Evolutionary conservation across 2,888 invertebrate genomes (phyloP).

Genomic region (Amblyjoppa fuscipennis): DNA sequence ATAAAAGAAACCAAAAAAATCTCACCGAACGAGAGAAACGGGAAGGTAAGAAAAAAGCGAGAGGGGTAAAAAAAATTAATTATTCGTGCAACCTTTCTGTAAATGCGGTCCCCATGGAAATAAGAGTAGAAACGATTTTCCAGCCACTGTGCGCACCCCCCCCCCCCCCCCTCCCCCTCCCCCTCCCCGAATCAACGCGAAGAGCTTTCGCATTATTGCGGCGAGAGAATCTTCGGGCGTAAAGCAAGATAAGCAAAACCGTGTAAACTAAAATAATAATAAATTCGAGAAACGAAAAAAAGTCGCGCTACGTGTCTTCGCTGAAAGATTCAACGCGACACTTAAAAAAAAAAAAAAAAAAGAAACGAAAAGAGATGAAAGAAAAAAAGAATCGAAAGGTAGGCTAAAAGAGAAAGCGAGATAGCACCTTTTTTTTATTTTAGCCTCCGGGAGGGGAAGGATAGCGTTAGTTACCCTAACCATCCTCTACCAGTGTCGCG

Average conservation of each 20-base stretch:
- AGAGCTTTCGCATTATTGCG: too few relatives aligned
- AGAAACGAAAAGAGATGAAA: not conserved
- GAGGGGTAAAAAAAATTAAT: too few relatives aligned
- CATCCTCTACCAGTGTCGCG: conserved; percentile 41
- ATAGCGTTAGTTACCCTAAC: conserved; percentile 60
- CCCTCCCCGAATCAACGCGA: too few relatives aligned
- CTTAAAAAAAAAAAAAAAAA: conserved; percentile 4
- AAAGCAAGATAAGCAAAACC: not conserved
- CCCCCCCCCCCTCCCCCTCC: too few relatives aligned
- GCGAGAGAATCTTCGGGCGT: too few relatives aligned
- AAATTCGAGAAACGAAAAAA: conserved; percentile 27
- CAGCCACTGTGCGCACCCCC: too few relatives aligned
- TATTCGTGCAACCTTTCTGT: too few relatives aligned
- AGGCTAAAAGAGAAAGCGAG: conserved; percentile 23
- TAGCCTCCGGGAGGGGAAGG: conserved; percentile 19
- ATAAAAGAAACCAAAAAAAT: not conserved
- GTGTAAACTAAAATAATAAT: conserved; percentile 1
- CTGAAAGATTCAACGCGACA: not conserved
- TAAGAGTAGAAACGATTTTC: too few relatives aligned
- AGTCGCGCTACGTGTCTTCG: conserved; percentile 13
- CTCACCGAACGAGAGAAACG: not conserved
- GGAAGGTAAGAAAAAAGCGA: not conserved
- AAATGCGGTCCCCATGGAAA: too few relatives aligned
- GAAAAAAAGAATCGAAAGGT: not conserved
- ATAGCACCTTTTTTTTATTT: conserved; percentile 21